A percentile compares a stretch with the other conserved stretches of the same genome.
phyloP scores from a whole-genome alignment of 2,797 vertebrate species.

The Perodicticus potto region DNA sequence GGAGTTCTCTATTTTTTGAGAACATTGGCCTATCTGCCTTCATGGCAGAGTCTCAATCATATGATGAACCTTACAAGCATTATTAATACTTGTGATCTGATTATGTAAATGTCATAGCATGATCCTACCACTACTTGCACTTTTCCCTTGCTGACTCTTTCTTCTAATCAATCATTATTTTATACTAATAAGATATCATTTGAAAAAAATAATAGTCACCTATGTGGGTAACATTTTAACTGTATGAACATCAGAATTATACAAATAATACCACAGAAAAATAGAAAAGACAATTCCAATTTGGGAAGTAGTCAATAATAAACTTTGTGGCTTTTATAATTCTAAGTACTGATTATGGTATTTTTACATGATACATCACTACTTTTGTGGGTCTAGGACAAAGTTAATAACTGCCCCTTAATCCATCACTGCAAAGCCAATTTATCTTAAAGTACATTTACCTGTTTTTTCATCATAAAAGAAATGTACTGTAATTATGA shows the following conservation, averaged over 20 bases:
- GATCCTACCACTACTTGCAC: not conserved
- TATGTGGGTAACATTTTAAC: not conserved
- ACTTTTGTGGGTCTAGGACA: not conserved
- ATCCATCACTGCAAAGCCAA: not conserved
- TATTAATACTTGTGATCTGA: not conserved
- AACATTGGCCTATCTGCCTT: not conserved
- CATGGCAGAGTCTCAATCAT: not conserved
- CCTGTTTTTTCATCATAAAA: constrained; percentile 38
- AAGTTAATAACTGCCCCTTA: not conserved
- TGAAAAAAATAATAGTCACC: constrained; percentile 1
- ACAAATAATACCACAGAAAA: not conserved
- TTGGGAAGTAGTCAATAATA: not conserved
- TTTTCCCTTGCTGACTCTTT: not conserved
- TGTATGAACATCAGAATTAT: not conserved
- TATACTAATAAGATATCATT: not conserved
- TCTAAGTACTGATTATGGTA: not conserved
- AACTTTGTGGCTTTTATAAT: not conserved
- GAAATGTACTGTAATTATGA: not conserved
- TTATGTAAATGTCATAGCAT: not conserved
- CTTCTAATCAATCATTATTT: not conserved
- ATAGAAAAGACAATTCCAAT: not conserved
- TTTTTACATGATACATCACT: constrained; percentile 9
- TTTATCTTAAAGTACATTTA: constrained; percentile 6
- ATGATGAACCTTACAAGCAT: not conserved
- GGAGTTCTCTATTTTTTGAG: not conserved